phyloP scores from a whole-genome alignment of 2,113 vertebrate species.

The Numenius arquata region DNA sequence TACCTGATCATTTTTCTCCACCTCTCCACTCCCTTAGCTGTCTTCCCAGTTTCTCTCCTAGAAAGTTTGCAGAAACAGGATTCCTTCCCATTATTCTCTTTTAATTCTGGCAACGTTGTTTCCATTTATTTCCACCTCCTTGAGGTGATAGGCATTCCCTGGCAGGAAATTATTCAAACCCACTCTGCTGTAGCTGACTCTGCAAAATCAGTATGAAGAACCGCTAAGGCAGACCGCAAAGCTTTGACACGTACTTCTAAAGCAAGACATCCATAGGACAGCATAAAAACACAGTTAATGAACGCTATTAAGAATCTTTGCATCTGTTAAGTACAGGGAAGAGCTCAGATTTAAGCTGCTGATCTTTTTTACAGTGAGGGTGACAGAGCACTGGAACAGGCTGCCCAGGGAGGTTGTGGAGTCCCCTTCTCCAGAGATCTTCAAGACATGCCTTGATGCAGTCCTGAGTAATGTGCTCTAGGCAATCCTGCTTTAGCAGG shows the following conservation, averaged over 20 bases:
- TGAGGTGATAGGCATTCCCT: not conserved
- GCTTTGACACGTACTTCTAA: not conserved
- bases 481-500: too few relatives aligned
- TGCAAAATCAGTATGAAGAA: not conserved
- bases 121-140: not conserved
- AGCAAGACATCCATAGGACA: not conserved
- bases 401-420: too few relatives aligned
- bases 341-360: not conserved
- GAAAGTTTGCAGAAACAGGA: not conserved
- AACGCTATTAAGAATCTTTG: not conserved
- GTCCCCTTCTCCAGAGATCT: too few relatives aligned
- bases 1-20: not conserved
- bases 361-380: too few relatives aligned
- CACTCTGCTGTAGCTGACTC: not conserved
- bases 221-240: not conserved
- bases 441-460: too few relatives aligned
- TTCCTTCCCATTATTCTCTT: not conserved
- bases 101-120: not conserved
- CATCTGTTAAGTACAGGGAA: not conserved
- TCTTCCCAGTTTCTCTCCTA: not conserved
- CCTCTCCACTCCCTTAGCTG: not conserved
- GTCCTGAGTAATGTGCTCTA: too few relatives aligned
- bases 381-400: too few relatives aligned
- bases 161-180: not conserved
- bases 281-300: not conserved